A percentile compares a stretch with the other conserved stretches of the same genome.
phyloP scores from a whole-genome alignment of 1,140 invertebrate genomes.

The Scaptodrosophila lebanonensis region DNA sequence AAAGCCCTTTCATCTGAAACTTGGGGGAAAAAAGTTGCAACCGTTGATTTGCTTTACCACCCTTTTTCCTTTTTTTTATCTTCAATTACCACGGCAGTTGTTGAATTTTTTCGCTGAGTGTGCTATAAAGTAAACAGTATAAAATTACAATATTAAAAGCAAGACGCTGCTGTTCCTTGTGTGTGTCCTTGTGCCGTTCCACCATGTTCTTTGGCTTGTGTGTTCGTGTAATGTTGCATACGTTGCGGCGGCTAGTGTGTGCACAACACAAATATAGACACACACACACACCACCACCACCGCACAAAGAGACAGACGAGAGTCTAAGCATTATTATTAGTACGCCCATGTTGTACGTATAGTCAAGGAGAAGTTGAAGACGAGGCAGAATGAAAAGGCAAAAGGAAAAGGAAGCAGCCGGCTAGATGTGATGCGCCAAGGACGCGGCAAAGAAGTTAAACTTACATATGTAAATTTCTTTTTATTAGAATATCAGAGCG shows the following conservation, averaged over 20 bases:
- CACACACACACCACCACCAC: slow-evolving; percentile 17
- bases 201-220: slow-evolving; percentile 11
- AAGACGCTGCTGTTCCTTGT: slow-evolving; percentile 2
- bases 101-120: slow-evolving; percentile 10
- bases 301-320: slow-evolving; percentile 12
- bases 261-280: slow-evolving; percentile 17
- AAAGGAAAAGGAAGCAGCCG: slow-evolving; percentile 31
- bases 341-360: background rate
- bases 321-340: slow-evolving; percentile 41
- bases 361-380: background rate
- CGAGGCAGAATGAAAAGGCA: slow-evolving; percentile 8
- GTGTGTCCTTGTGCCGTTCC: slow-evolving; percentile 8
- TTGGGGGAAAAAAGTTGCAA: too few relatives aligned
- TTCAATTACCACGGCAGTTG: too few relatives aligned
- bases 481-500: slow-evolving; percentile 54
- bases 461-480: slow-evolving; percentile 61
- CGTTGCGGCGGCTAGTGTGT: slow-evolving; percentile 34
- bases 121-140: slow-evolving; percentile 26
- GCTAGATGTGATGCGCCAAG: slow-evolving; percentile 11
- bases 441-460: slow-evolving; percentile 27
- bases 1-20: too few relatives aligned
- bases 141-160: slow-evolving; percentile 51
- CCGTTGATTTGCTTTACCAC: too few relatives aligned
- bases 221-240: slow-evolving; percentile 52
- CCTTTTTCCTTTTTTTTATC: too few relatives aligned